phyloP scores from a whole-genome alignment of 2,113 vertebrate species.

The Rynchops niger region DNA sequence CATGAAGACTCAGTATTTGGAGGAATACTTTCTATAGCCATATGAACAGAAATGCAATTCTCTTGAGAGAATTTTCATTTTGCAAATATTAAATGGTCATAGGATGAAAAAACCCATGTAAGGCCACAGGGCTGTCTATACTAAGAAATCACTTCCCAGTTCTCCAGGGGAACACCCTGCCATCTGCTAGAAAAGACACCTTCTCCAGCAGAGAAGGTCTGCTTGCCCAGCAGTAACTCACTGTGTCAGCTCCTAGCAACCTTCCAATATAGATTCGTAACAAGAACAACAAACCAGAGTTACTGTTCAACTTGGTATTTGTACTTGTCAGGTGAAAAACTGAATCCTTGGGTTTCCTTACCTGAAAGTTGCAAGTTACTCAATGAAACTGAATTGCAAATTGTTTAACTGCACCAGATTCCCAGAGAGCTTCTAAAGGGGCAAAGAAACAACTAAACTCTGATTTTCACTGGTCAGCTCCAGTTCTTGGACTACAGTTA shows the following conservation, averaged over 20 bases:
- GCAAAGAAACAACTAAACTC: background rate
- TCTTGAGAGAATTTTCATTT: background rate
- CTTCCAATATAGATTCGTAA: background rate
- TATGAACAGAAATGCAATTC: rapidly evolving
- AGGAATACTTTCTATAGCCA: background rate
- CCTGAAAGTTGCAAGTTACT: background rate
- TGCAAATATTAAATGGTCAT: background rate
- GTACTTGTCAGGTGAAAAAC: background rate
- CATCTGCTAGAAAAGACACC: background rate
- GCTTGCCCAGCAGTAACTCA: background rate
- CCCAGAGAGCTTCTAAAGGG: background rate
- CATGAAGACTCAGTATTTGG: background rate
- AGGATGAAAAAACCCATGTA: rapidly evolving
- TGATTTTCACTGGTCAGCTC: background rate
- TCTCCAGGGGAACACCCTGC: background rate
- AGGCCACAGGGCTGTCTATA: background rate
- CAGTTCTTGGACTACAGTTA: background rate
- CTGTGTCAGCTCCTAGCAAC: background rate
- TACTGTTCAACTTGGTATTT: background rate
- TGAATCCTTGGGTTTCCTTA: background rate
- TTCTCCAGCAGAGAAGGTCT: background rate
- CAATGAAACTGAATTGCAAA: background rate
- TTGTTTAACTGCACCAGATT: background rate
- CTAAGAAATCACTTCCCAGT: background rate
- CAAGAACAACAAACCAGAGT: background rate